Conservation (phyloP, 2,888 invertebrate genomes). For the Lepidocyrtoides sp. region DNA sequence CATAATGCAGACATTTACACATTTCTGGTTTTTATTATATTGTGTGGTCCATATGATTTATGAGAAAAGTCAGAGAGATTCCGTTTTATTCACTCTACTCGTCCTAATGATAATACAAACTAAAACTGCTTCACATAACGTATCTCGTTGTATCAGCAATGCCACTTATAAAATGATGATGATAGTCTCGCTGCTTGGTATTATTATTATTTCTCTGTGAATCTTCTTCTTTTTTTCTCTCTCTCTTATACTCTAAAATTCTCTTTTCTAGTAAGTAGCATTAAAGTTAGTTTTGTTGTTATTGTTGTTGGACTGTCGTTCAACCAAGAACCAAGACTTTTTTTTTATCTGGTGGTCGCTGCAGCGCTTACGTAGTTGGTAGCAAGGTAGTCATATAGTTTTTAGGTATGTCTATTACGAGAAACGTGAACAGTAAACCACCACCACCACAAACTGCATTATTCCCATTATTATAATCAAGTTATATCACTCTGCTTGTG, state of each 20-base stretch:
- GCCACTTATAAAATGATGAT: conserved; percentile 46
- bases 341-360: conserved; percentile 25
- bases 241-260: too few relatives aligned
- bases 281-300: conserved; percentile 20
- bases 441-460: conserved; percentile 16
- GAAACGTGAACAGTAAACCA: conserved; percentile 59
- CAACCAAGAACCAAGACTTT: conserved; percentile 22
- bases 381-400: background rate
- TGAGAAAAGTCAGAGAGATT: conserved; percentile 51
- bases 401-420: conserved; percentile 21
- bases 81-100: conserved; percentile 39
- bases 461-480: conserved; percentile 37
- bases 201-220: background rate
- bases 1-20: conserved; percentile 58
- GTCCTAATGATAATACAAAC: background rate
- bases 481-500: conserved; percentile 40
- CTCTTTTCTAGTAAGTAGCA: conserved; percentile 19
- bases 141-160: conserved; percentile 19
- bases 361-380: background rate
- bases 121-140: conserved; percentile 20
- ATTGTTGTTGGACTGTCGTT: conserved; percentile 21
- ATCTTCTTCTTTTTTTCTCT: background rate
- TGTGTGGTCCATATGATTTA: conserved; percentile 74
- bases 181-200: background rate
- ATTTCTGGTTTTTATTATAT: conserved; percentile 62